A percentile compares a stretch with the other conserved stretches of the same genome.
These are phyloP conservation scores for Strigamia crassipes DNA, from an alignment of 2,888 invertebrate genomes.

Conservation along the genomic window DNA sequence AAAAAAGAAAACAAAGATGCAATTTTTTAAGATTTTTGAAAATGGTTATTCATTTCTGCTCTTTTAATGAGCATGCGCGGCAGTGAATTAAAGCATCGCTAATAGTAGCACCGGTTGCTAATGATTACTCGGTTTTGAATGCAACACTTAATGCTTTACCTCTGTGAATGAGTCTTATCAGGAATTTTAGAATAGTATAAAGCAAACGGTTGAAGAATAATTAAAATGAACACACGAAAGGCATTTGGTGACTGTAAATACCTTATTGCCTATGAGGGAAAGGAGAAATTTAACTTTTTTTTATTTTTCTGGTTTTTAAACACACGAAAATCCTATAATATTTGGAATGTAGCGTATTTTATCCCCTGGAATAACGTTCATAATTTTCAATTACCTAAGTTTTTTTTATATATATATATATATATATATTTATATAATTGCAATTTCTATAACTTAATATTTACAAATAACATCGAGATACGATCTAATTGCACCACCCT, in stretches of 20 bases:
- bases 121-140: conserved; percentile 16
- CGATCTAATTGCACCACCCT: not conserved
- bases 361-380: conserved; percentile 21
- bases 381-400: not conserved
- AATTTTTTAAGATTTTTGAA: not conserved
- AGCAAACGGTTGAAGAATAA: not conserved
- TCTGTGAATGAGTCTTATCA: not conserved
- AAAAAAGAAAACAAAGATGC: not conserved
- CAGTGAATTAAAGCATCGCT: conserved; percentile 21
- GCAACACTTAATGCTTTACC: conserved; percentile 11
- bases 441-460: conserved; percentile 3
- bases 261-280: not conserved
- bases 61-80: conserved; percentile 1
- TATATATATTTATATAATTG: not conserved
- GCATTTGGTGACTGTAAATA: not conserved
- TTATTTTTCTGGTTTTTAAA: not conserved
- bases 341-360: conserved; percentile 42
- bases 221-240: not conserved
- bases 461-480: conserved; percentile 16
- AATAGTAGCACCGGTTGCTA: conserved; percentile 16
- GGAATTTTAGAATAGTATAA: not conserved
- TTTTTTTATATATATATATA: not conserved
- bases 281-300: not conserved
- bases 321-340: not conserved
- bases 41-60: conserved; percentile 7